Evolutionary conservation across 1,140 invertebrate genomes (phyloP), one percentile per base, ranked within the genome.

Genomic region (Chironomus tepperi): DNA sequence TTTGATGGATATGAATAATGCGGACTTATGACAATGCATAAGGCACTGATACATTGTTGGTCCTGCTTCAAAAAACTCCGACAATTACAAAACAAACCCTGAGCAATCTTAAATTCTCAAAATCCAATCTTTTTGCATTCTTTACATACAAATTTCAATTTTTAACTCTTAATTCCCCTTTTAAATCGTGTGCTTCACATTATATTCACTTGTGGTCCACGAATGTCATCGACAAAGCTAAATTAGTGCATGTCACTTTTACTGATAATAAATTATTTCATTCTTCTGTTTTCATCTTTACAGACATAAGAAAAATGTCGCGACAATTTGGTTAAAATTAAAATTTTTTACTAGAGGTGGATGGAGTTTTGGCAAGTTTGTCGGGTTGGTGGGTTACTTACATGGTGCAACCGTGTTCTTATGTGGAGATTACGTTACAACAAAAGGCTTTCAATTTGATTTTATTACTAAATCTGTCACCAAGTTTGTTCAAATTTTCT

Each of bases 231-330:
- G 47, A 57, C 1, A 34, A 57, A 57, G 7, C 10, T 8, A 57
- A 57, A 57, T 57, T 57, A 57, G 47, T 57, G 47, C 47, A 57
- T 57, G 47, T 57, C 47, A 57, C 47, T 57, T 12, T 57, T n/a
- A 57, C 47, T 57, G 47, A 57, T 15, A 57, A 57, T 57, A n/a
- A 57, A 5, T 57, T n/a, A n/a, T 57, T 57, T 57, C 3, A 12
- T 57, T 12, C 12, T 57, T 57, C 47, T 57, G 47, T 57, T 57
- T 34, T 57, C 12, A 15, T n/a, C 47, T 57, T 34, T 5, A 34
- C 12, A 57, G 47, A 57, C 47, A 57, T 57, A n/a, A 3, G n/a
- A 57, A n/a, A 57, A 57, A 57, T 57, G 12, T 57, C 12, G 12
- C 5, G 5, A 57, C 47, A 1, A 5, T 57, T 57, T 57, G 47